Evolutionary conservation across 35 echinoderm and acorn worm genomes (phyloP).

Genomic region (Heliocidaris tuberculata): DNA sequence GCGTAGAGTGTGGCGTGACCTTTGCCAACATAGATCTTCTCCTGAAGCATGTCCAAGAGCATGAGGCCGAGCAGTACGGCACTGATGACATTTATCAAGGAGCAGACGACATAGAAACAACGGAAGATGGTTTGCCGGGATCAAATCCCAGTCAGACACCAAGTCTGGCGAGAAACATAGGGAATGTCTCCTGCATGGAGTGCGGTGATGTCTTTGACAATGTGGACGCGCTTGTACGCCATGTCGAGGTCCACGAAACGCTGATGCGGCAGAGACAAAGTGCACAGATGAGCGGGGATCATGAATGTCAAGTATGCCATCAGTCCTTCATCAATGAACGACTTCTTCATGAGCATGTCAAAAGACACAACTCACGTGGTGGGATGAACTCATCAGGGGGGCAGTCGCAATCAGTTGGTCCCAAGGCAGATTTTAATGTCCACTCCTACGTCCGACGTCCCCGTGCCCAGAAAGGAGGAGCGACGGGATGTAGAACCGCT

Average conservation of each 20-base stretch:
- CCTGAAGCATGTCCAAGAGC: conserved; percentile 36
- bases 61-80: conserved; percentile 30
- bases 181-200: conserved; percentile 34
- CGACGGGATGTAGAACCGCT: neutral
- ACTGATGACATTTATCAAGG: conserved; percentile 12
- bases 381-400: neutral
- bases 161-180: neutral
- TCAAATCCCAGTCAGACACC: neutral
- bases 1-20: conserved; percentile 32
- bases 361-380: conserved; percentile 35
- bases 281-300: conserved; percentile 23
- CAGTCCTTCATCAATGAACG: conserved; percentile 28
- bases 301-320: conserved; percentile 31
- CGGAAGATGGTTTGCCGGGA: neutral
- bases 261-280: conserved; percentile 22
- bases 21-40: conserved; percentile 36
- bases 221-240: neutral
- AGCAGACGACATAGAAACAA: neutral
- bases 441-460: neutral
- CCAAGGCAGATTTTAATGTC: conserved; percentile 30
- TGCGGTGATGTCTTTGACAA: conserved; percentile 16
- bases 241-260: conserved; percentile 29
- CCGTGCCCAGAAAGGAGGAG: neutral
- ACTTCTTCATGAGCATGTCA: conserved; percentile 25
- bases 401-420: neutral